Base-by-base conservation (phyloP, 2,888 invertebrate species). In the Trissoscelio sp. region DNA sequence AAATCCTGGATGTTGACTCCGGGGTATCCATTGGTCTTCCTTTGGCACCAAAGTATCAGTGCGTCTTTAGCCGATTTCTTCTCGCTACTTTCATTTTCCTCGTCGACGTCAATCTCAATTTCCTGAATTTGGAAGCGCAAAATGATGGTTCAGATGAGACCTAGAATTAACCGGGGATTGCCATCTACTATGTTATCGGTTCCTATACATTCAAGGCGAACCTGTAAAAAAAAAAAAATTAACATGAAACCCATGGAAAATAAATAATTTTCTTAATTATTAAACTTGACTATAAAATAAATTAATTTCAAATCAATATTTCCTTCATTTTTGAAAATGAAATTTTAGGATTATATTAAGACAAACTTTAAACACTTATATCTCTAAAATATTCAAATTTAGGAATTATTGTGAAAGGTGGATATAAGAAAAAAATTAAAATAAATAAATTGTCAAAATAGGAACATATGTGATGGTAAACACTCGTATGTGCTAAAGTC, bases 31-130 rank as follows among this genome's bases (percentile, higher is more conserved):
- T 96, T 96, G 0, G 99, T 99, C 93, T 98, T 99, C 67, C 99
- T 94, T 92, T 99, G 99, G 90, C 99, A 99, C 99, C 99, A 99
- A 86, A 99, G 93, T 58, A 99, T 93, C 82, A 99, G 93, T 3
- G 99, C 99, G 92, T 99, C 99, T 93, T 99, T 99, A 85, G 99
- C 99, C 0, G 99, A 99, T 92, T 97, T 98, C 93, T 98, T 98
- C 92, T 99, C 99, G 24, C 98, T 97, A 84, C 97, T 97, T 91
- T 97, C 98, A 90, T 97, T 97, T 89, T 98, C 97, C 92, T 98
- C 98, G 90, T 98, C 98, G 91, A 98, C 97, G 92, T 98, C 98
- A 87, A 98, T 98, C 93, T 98, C 98, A 88, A 98, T 98, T 93
- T 98, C 98, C 92, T 98, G 99, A 88, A 99, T 99, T 94, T 99